Evolutionary conservation across 2,113 vertebrate species (phyloP).

Genomic region (Heterotilapia buettikoferi): DNA sequence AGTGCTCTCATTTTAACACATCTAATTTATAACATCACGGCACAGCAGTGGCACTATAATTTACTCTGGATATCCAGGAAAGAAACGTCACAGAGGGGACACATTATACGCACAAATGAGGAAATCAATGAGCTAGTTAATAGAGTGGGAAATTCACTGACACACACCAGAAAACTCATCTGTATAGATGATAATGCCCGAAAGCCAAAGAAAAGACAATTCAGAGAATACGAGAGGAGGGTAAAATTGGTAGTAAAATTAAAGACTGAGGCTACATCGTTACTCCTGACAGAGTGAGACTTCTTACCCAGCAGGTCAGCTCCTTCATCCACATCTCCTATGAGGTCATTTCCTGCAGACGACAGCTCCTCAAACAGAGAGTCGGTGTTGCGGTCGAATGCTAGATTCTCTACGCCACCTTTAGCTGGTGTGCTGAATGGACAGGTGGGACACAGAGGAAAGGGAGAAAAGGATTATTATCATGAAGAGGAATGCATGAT

Average conservation of each 20-base stretch:
- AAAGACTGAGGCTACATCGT: background rate
- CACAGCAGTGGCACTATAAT: background rate
- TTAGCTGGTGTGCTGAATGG: constrained; percentile 86
- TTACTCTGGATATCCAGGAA: background rate
- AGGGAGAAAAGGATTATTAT: background rate
- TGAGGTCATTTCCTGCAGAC: constrained; percentile 90
- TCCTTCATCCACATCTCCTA: constrained; percentile 94
- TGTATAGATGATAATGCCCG: constrained; percentile 66
- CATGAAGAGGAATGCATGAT: background rate
- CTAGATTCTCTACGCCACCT: constrained; percentile 87
- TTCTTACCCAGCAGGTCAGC: constrained; percentile 92
- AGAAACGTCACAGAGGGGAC: background rate
- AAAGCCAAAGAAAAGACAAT: background rate
- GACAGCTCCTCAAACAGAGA: constrained; percentile 97
- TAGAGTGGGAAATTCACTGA: constrained; percentile 36
- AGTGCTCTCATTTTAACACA: background rate
- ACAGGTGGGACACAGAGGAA: background rate
- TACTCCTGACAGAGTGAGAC: background rate
- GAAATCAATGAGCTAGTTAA: background rate
- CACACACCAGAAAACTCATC: constrained; percentile 97
- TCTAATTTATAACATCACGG: background rate
- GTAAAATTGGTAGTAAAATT: background rate
- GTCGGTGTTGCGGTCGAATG: constrained; percentile 93
- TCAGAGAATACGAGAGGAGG: background rate
- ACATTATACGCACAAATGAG: background rate